Base-by-base conservation (phyloP, 2,113 vertebrate genomes). In the Nannospalax galili region DNA sequence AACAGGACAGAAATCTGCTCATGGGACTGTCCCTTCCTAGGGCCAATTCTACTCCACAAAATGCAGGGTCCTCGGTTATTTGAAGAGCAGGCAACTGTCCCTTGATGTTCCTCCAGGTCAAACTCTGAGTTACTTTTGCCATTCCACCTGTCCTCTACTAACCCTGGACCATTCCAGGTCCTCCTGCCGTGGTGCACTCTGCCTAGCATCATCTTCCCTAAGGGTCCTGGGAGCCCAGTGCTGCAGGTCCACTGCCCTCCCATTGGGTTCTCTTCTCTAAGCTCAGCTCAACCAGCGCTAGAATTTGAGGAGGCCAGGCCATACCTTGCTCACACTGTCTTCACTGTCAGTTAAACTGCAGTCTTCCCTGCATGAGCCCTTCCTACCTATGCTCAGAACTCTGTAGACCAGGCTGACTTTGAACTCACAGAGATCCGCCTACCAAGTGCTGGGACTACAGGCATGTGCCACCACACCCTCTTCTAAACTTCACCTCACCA, bases 271-370 rank as follows among this genome's bases (percentile, higher is more conserved):
- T n/a, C 24, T 42, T 30, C 6, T 0, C 8, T 2, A 26, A n/a
- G 12, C 24, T 17, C 17, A 4, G 12, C 5, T 20, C 62, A 16
- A 37, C 56, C n/a, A 4, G 35, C 7, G 0, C 40, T 2, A 17
- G 28, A 1, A 24, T 26, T 19, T 1, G 0, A 35, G 48, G 45
- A 9, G 40, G 35, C 28, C 2, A 0, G 3, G 12, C 22, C 12
- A 5, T 0, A 3, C 14, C 35, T 37, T 20, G 16, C 45, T 28
- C 42, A 28, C 3, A 4, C 4, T 7, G 7, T 26, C 24, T 42
- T 67, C 40, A 70, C 60, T 26, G 7, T 26, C 14, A 8, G 7
- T 3, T 16, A 37, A 64, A 8, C 5, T 6, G 20, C 24, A 0
- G 12, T 67, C 35, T 30, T 81, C n/a, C 69, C 67, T n/a, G 9